Base-by-base conservation (phyloP, 1,140 invertebrate genomes). In the Manduca sexta region DNA sequence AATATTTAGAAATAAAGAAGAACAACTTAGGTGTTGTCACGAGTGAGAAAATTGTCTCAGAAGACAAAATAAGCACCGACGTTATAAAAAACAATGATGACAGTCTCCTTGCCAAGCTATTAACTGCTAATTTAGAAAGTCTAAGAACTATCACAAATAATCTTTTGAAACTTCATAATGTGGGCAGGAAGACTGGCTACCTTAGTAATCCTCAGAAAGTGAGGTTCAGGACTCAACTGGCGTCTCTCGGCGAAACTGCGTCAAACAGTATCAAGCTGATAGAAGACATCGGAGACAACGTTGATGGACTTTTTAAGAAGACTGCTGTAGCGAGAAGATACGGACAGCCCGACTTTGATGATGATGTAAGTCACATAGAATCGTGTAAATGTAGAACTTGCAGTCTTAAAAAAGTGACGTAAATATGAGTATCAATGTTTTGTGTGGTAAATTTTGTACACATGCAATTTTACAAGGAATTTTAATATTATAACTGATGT, bases 1-100 rank as follows among this genome's bases (percentile, higher is more conserved):
- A 91, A 69, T 88, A 88, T 45, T 72, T 92, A 56, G 86, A 90
- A 84, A 82, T 91, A 29, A 87, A 86, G 17, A 87, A 88, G 65
- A 84, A 86, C 18, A 69, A 78, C 5, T 83, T 85, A 54, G 89
- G 89, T 14, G 78, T 69, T 15, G 69, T 88, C 0, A 71, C 87
- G 3, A 87, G 84, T n/a, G 80, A 88, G 43, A 86, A 84, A 34
- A 77, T 87, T 6, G 74, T 86, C 13, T 69, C 74, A 14, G 76
- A 74, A 63, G 74, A 85, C 11, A 80, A 66, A 45, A 74, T 85
- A 42, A 78, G 68, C 33, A 75, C 56, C 33, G 79, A 84, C 14
- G 64, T 83, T 17, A 42, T 76, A 4, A 83, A 83, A 52, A 70
- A 78, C 10, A 74, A 43, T 10, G 69, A 81, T 13, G 81, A 78